phyloP scores from a whole-genome alignment of 2,797 vertebrate species.

The Anguilla obscura region DNA sequence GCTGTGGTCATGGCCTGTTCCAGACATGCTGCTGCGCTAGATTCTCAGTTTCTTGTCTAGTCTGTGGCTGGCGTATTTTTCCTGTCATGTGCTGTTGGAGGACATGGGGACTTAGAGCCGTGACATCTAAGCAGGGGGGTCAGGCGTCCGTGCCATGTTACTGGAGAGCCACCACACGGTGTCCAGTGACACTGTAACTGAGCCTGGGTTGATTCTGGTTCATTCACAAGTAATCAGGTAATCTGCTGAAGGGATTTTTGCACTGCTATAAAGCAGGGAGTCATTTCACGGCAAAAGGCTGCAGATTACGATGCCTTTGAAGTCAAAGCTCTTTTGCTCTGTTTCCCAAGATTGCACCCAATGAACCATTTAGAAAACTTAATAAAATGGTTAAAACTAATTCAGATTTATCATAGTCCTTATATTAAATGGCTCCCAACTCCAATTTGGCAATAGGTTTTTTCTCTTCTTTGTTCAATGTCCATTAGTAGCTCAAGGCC shows the following conservation, averaged over 20 bases:
- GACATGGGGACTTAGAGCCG: background rate
- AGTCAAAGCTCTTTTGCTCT: background rate
- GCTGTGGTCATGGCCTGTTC: too few species aligned
- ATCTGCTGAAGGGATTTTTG: background rate
- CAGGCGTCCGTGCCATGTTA: background rate
- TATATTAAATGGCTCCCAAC: background rate
- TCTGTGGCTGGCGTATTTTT: background rate
- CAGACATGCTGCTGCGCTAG: too few species aligned
- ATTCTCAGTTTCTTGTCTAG: too few species aligned
- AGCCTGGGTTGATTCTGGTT: background rate
- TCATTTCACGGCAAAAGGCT: background rate
- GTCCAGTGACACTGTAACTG: background rate
- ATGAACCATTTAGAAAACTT: background rate
- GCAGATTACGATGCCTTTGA: background rate
- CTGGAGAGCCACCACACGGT: background rate
- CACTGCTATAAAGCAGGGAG: background rate
- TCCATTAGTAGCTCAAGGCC: background rate
- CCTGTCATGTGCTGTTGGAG: background rate
- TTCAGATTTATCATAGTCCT: background rate
- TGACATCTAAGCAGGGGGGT: background rate
- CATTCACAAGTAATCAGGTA: constrained; percentile 4
- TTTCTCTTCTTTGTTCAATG: background rate
- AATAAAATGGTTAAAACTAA: background rate
- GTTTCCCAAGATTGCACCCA: background rate
- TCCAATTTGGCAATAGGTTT: background rate